Base-by-base conservation (phyloP, 2,888 invertebrate genomes). In the Phortica magna region DNA sequence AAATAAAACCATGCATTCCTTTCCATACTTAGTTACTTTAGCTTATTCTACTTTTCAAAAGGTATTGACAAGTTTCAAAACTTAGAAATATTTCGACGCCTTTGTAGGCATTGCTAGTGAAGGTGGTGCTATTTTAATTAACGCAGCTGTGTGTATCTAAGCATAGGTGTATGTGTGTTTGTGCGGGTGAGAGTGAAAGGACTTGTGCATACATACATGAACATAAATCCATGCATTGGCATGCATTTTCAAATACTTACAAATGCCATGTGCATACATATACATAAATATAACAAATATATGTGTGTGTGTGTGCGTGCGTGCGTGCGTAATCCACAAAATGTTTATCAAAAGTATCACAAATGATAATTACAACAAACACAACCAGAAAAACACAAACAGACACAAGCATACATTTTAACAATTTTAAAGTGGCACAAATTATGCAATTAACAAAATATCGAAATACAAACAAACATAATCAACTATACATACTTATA, bases 381-480 rank as follows among this genome's bases (percentile, higher is more conserved):
- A 48, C 14, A 48, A 48, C n/a, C n/a, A n/a, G n/a, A n/a, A n/a
- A n/a, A n/a, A n/a, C n/a, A n/a, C n/a, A n/a, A n/a, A n/a, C n/a
- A n/a, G n/a, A 9, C 14, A 48, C 9, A 48, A 9, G 2, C 14
- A 48, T 48, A 48, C 48, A 48, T 48, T 48, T 48, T 48, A 48
- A 48, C 39, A 31, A 64, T 64, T 31, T 22, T 31, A 64, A 31
- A 64, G 31, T 64, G 22, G 64, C 39, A 64, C 10, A 64, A 64
- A 64, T 64, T 64, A 31, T 31, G 64, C 64, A 64, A 64, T 64
- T 48, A 9, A 48, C 48, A 48, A 43, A 48, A 48, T 48, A 48
- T 14, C 14, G 48, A 48, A 48, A 48, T 48, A 31, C 2, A 9
- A 14, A 10, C 10, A 12, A 31, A 39, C 64, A 64, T 64, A 64